phyloP scores from a whole-genome alignment of 92 coral and sea anemone genomes.

The Epizoanthus scotinus region DNA sequence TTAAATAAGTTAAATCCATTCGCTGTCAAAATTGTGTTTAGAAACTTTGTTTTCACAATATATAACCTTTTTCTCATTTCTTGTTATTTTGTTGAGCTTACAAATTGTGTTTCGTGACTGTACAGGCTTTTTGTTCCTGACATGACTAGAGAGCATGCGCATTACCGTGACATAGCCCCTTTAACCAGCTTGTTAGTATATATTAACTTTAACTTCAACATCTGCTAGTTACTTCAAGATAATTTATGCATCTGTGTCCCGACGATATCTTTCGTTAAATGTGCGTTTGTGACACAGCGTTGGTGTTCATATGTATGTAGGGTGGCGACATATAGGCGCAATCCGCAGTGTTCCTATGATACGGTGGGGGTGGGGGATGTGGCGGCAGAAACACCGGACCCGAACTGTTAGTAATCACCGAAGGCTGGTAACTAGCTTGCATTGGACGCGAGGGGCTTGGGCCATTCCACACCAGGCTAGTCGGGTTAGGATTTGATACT shows the following conservation, averaged over 20 bases:
- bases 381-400: conserved; percentile 94
- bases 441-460: conserved; percentile 57
- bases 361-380: conserved; percentile 77
- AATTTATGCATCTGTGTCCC: not conserved
- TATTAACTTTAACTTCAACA: conserved; percentile 35
- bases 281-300: conserved; percentile 17
- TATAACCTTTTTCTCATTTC: too few species aligned
- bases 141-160: too few species aligned
- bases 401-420: conserved; percentile 85
- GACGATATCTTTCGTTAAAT: not conserved
- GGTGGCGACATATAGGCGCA: conserved; percentile 87
- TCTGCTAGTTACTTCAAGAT: conserved; percentile 9
- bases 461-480: conserved; percentile 66
- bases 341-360: conserved; percentile 71
- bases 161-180: too few species aligned
- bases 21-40: too few species aligned
- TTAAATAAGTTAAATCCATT: too few species aligned
- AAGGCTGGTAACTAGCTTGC: conserved; percentile 58
- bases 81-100: too few species aligned
- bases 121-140: too few species aligned
- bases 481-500: conserved; percentile 53
- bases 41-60: too few species aligned
- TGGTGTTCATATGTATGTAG: conserved; percentile 69
- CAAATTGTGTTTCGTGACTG: too few species aligned
- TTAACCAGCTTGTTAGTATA: conserved; percentile 14